Evolutionary conservation across 30 jellyfish, hydroid and myxozoan species (phyloP), one percentile per base, ranked within the genome.

Genomic region (Clytia hemisphaerica): DNA sequence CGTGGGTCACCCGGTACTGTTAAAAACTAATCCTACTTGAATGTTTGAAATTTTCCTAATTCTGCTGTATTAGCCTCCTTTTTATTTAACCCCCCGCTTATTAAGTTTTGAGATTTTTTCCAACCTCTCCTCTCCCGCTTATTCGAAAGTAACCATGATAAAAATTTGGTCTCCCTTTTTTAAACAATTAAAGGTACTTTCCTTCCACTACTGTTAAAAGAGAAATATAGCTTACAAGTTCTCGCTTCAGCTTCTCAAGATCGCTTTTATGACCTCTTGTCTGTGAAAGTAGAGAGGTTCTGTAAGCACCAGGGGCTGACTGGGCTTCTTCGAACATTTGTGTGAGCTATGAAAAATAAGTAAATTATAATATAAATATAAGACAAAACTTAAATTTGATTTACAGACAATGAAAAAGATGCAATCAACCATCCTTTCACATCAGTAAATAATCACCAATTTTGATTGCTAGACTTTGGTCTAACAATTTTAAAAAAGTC

Each of bases 251-350:
- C 47, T 82, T 89, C 37, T 80, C 95, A 66, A 89, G 76, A 37
- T 89, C 93, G 22, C 42, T 35, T 37, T 83, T 78, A 61, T 80
- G 72, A 28, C 87, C 95, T 63, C 98, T 67, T 19, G 92, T 83
- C 37, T 76, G 63, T 30, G 98, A 78, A 75, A 89, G 40, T 87
- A 89, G 75, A 24, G 73, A 73, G 32, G 85, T 58, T 34, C 95
- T 51, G 57, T 75, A 89, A 16, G 95, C 85, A 15, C 92, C 98
- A 9, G 98, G 98, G 1, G 95, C 98, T 31, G 55, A 44, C 45
- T 89, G 95, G 3, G 95, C 95, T 42, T 89, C 98, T 33, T 80
- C 95, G 73, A 64, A 48, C 98, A 89, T 75, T 25, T 19, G 45
- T 37, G 83, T 73, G 25, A 87, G 63, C 97, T 87, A 19, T 21